These are phyloP conservation scores for Spondyliosoma cantharus DNA, from an alignment of 2,797 vertebrate species.

Conservation along the genomic window DNA sequence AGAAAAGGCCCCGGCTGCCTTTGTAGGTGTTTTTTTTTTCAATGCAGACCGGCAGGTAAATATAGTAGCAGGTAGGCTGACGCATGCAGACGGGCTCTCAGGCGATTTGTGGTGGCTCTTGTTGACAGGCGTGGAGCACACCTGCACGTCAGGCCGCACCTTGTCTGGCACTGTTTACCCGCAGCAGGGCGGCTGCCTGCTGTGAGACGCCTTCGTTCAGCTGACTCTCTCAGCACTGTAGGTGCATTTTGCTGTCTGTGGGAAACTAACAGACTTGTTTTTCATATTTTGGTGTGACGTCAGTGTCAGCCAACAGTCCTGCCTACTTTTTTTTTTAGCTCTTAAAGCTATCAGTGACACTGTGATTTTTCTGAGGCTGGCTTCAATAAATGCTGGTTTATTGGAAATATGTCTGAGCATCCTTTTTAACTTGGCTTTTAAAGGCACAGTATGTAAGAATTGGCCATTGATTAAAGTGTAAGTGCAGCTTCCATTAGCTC, in stretches of 20 bases:
- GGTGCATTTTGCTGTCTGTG: not conserved
- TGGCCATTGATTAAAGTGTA: too few relatives aligned
- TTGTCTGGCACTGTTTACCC: conserved; percentile 46
- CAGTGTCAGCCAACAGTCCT: not conserved
- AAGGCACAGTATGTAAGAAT: not conserved
- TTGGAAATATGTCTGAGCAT: not conserved
- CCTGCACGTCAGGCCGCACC: conserved; percentile 63
- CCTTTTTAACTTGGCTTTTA: conserved; percentile 31
- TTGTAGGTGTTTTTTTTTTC: conserved; percentile 10
- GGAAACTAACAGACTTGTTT: not conserved
- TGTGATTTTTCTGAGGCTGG: not conserved
- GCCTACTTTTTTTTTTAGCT: conserved; percentile 2
- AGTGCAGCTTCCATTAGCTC: too few relatives aligned
- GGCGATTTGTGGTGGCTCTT: conserved; percentile 30
- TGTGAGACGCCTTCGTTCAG: not conserved
- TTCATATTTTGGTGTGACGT: not conserved
- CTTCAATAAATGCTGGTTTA: not conserved
- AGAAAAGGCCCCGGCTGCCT: conserved; percentile 18
- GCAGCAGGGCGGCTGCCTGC: not conserved
- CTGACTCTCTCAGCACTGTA: not conserved
- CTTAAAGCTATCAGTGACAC: not conserved
- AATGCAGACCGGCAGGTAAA: conserved; percentile 32
- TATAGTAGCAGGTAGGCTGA: conserved; percentile 31
- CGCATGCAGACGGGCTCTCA: conserved; percentile 23
- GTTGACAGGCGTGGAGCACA: conserved; percentile 47